Percentiles rank a stretch among this genome's conserved stretches.
Evolutionary conservation across 2,888 invertebrate genomes (phyloP).

Genomic region (Stegana nigrithorax): DNA sequence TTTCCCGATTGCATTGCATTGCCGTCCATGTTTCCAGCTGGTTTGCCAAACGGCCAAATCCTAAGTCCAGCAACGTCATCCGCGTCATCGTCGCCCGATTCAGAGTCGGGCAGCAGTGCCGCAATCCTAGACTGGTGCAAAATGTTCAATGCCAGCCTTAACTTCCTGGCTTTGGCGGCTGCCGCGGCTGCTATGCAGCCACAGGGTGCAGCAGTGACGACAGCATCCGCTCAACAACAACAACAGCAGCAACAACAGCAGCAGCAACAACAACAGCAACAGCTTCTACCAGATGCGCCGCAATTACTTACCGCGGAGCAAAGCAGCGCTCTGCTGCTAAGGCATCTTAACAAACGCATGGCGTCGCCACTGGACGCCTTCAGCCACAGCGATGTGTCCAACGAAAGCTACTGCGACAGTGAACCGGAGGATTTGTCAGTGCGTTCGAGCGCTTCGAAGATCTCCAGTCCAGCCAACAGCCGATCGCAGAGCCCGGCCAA

Average conservation of each 20-base stretch:
- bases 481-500: slow-evolving; percentile 56
- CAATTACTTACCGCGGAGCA: too few relatives aligned
- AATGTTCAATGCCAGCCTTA: slow-evolving; percentile 72
- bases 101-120: slow-evolving; percentile 32
- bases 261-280: too few relatives aligned
- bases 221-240: too few relatives aligned
- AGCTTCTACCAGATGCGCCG: too few relatives aligned
- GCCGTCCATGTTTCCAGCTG: slow-evolving; percentile 19
- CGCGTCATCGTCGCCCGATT: slow-evolving; percentile 41
- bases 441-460: slow-evolving; percentile 52
- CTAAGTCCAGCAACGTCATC: slow-evolving; percentile 37
- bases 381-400: slow-evolving; percentile 53
- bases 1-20: slow-evolving; percentile 20
- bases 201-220: slow-evolving; percentile 50
- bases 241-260: too few relatives aligned
- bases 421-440: slow-evolving; percentile 67
- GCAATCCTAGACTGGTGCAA: slow-evolving; percentile 82
- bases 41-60: slow-evolving; percentile 13
- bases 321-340: too few relatives aligned
- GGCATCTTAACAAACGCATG: slow-evolving; percentile 73
- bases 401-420: slow-evolving; percentile 59
- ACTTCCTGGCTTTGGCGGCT: slow-evolving; percentile 54
- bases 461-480: slow-evolving; percentile 48
- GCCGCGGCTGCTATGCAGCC: slow-evolving; percentile 57
- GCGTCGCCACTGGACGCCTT: slow-evolving; percentile 31